phyloP scores from a whole-genome alignment of 1,140 invertebrate species.

The Hormaphis cornu region DNA sequence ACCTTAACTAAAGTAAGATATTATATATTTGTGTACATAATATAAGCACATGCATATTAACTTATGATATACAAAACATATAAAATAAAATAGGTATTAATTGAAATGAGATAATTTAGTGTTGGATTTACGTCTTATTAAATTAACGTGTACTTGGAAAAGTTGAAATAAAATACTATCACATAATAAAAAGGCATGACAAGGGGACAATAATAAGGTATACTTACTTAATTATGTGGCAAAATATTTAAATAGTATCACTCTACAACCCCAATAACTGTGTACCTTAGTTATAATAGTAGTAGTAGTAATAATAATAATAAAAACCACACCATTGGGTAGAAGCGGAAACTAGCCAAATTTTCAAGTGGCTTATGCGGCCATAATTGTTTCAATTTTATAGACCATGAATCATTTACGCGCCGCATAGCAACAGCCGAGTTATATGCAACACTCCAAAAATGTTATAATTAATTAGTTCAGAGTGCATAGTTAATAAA shows the following conservation, averaged over 20 bases:
- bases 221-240: background rate
- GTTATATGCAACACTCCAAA: background rate
- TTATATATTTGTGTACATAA: conserved; percentile 11
- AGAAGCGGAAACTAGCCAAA: background rate
- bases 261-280: background rate
- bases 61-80: conserved; percentile 26
- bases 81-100: conserved; percentile 23
- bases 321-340: background rate
- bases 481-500: background rate
- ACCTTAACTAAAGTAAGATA: background rate
- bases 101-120: conserved; percentile 18
- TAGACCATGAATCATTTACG: conserved; percentile 1
- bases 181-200: conserved; percentile 25
- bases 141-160: conserved; percentile 28
- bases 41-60: conserved; percentile 19
- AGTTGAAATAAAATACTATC: conserved; percentile 27
- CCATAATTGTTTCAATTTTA: background rate
- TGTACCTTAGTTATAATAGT: background rate
- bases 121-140: conserved; percentile 19
- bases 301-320: background rate
- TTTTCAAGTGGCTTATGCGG: background rate
- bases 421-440: background rate
- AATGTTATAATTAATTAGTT: background rate
- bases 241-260: background rate
- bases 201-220: background rate